These are phyloP conservation scores for Mallateleia sp. DNA, from an alignment of 2,888 invertebrate species.

Conservation along the genomic window DNA sequence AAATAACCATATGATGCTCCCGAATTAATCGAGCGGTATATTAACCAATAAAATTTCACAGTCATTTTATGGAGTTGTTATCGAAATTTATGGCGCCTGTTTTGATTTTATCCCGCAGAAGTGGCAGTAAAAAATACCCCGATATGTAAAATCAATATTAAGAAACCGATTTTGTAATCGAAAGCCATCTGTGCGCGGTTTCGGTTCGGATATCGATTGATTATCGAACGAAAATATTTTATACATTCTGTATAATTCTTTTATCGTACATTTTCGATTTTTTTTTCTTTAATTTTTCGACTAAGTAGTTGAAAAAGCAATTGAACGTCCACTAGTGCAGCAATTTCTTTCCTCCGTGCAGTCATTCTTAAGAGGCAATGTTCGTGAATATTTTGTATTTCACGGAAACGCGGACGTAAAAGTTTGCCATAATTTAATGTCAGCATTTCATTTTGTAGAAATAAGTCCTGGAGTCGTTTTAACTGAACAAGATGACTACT, in stretches of 20 bases:
- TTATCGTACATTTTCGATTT: background rate
- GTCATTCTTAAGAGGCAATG: background rate
- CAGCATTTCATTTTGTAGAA: constrained; percentile 2
- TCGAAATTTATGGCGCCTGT: constrained; percentile 66
- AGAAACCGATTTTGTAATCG: constrained; percentile 42
- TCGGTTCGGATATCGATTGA: background rate
- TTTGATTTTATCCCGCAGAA: constrained; percentile 65
- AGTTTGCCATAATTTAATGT: constrained; percentile 19
- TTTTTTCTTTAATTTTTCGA: too few relatives aligned
- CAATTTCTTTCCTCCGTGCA: too few relatives aligned
- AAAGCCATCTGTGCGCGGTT: constrained; percentile 39
- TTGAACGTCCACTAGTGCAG: too few relatives aligned
- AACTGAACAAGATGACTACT: too few relatives aligned
- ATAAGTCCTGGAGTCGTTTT: too few relatives aligned
- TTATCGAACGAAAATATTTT: too few relatives aligned
- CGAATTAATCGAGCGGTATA: constrained; percentile 58
- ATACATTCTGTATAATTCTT: too few relatives aligned
- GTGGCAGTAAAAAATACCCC: constrained; percentile 52
- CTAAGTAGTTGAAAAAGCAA: background rate
- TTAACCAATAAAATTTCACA: constrained; percentile 64
- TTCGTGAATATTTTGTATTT: constrained; percentile 29
- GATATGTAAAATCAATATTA: constrained; percentile 60
- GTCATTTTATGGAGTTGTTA: constrained; percentile 64
- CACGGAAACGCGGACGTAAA: constrained; percentile 19
- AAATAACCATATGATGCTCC: constrained; percentile 54